Evolutionary conservation across 2,113 vertebrate species (phyloP).

Genomic region (Gallinago undulata): DNA sequence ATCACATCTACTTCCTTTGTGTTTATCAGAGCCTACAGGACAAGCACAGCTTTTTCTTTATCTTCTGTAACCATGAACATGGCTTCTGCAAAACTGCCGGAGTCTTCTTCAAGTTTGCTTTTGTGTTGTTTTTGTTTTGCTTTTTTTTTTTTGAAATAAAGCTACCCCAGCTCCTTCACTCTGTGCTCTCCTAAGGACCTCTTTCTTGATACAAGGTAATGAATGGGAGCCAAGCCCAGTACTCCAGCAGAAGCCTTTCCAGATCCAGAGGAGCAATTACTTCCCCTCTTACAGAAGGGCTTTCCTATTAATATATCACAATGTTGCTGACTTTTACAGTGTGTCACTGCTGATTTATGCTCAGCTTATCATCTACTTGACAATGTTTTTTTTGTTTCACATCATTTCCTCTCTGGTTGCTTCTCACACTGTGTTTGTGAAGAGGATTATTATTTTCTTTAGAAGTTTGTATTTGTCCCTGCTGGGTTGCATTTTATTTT

Average conservation of each 20-base stretch:
- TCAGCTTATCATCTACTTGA: not conserved
- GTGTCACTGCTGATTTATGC: not conserved
- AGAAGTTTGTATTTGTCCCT: not conserved
- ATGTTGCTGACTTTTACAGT: not conserved
- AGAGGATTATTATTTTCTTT: not conserved
- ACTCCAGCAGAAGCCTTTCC: not conserved
- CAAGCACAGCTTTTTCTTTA: not conserved
- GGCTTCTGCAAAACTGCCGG: not conserved
- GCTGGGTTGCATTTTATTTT: not conserved
- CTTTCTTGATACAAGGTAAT: not conserved
- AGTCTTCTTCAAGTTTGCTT: not conserved
- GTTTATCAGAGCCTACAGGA: not conserved
- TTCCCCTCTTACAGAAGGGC: not conserved
- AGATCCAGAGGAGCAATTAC: not conserved
- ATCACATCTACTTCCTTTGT: not conserved
- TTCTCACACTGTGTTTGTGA: not conserved
- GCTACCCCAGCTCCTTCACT: not conserved
- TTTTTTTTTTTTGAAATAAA: not conserved
- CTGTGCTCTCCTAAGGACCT: not conserved
- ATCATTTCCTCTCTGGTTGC: not conserved
- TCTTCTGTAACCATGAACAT: not conserved
- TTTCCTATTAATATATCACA: not conserved
- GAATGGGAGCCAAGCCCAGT: fast-evolving
- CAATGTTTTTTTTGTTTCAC: not conserved
- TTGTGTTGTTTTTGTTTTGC: not conserved